Evolutionary conservation across 64 coral and sea anemone genomes (phyloP).

Genomic region (Montipora foliosa): DNA sequence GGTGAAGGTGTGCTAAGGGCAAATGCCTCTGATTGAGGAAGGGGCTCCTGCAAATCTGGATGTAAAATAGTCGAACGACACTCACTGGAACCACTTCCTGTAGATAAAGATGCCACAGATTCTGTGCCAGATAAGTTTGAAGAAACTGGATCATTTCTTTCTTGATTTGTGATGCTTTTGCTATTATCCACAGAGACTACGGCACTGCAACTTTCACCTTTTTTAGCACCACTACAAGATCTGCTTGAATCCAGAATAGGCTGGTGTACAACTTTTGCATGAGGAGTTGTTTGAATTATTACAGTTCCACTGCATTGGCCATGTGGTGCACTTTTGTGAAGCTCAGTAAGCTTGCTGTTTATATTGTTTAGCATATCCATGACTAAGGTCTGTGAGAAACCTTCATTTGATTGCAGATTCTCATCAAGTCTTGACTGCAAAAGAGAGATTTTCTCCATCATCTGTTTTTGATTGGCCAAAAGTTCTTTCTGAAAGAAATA

Average conservation of each 20-base stretch:
- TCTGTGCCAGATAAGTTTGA: neutral
- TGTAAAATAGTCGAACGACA: neutral
- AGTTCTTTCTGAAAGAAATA: conserved; percentile 17
- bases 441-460: conserved; percentile 32
- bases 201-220: neutral
- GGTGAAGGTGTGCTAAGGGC: neutral
- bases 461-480: conserved; percentile 21
- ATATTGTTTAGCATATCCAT: conserved; percentile 39
- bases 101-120: neutral
- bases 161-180: neutral
- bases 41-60: neutral
- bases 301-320: conserved; percentile 14
- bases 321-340: neutral
- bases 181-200: neutral
- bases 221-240: neutral
- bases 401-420: neutral
- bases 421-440: conserved; percentile 26
- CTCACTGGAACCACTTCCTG: neutral
- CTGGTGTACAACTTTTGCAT: conserved; percentile 28
- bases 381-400: neutral
- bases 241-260: conserved; percentile 33
- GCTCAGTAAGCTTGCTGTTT: neutral
- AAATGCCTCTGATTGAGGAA: neutral
- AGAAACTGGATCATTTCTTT: neutral
- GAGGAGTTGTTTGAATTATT: conserved; percentile 31